These are phyloP conservation scores for Thera obeliscata DNA, from an alignment of 2,888 invertebrate species.

Conservation along the genomic window DNA sequence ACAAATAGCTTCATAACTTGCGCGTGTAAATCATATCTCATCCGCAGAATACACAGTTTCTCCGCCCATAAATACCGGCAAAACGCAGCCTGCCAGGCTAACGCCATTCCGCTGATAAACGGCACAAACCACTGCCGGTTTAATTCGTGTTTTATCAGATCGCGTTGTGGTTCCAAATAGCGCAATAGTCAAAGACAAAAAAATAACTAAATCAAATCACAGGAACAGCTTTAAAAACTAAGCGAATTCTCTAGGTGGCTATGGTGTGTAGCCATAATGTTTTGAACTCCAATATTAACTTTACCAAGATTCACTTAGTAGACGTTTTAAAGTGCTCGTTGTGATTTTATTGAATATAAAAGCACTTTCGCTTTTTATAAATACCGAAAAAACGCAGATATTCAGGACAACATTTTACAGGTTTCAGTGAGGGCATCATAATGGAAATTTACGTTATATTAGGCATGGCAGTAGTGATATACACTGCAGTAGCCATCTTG, in stretches of 20 bases:
- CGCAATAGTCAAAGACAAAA: background rate
- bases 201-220: background rate
- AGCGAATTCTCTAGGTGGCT: no score
- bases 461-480: slow-evolving; percentile 73
- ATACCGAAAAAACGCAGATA: slow-evolving; percentile 23
- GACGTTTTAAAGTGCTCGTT: background rate
- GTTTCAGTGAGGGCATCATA: slow-evolving; percentile 49
- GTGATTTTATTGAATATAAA: no score
- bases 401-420: slow-evolving; percentile 33
- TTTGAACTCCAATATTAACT: background rate
- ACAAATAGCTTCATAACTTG: background rate
- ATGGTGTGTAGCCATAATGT: no score
- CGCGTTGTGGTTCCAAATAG: background rate
- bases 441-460: slow-evolving; percentile 77
- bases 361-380: background rate
- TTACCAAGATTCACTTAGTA: background rate
- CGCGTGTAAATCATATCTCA: slow-evolving; percentile 60
- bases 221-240: background rate
- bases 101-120: slow-evolving; percentile 64
- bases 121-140: slow-evolving; percentile 43
- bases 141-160: background rate
- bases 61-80: slow-evolving; percentile 43
- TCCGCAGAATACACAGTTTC: slow-evolving; percentile 23
- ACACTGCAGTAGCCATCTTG: slow-evolving; percentile 63
- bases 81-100: slow-evolving; percentile 44